Evolutionary conservation across 2,797 vertebrate species (phyloP).

Genomic region (Lagodon rhomboides): DNA sequence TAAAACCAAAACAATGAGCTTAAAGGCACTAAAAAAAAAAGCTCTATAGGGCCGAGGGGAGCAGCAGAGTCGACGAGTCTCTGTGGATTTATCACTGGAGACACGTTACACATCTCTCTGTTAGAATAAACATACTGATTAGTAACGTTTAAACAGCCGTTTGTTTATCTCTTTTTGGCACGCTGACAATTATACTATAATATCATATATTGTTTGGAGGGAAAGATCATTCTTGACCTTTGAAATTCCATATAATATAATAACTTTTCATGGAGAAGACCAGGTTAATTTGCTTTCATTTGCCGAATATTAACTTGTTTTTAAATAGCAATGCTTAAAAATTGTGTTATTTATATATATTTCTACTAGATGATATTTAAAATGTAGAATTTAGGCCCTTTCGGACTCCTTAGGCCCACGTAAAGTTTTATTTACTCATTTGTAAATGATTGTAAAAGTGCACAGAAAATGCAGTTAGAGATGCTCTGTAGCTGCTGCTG

Average conservation of each 20-base stretch:
- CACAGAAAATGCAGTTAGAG: not conserved
- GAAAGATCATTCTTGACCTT: conserved; percentile 7
- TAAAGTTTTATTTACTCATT: not conserved
- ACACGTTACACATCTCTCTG: too few species aligned
- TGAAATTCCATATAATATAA: not conserved
- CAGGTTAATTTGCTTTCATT: not conserved
- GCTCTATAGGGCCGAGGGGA: not conserved
- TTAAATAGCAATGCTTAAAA: not conserved
- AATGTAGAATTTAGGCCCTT: not conserved
- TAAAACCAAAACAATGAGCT: too few species aligned
- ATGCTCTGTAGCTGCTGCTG: too few species aligned
- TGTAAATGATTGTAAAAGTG: not conserved
- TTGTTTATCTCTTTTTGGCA: not conserved
- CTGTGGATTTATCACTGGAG: too few species aligned
- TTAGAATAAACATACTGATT: not conserved
- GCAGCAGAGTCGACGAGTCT: not conserved
- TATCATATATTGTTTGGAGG: not conserved
- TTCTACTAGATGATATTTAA: not conserved
- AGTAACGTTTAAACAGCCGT: not conserved
- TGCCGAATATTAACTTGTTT: not conserved
- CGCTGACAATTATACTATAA: not conserved
- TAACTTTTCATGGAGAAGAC: not conserved
- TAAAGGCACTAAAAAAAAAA: not conserved
- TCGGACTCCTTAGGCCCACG: not conserved
- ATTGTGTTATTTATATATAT: not conserved